Base-by-base conservation (phyloP, 64 coral and sea anemone genomes). In the Montipora sp. region DNA sequence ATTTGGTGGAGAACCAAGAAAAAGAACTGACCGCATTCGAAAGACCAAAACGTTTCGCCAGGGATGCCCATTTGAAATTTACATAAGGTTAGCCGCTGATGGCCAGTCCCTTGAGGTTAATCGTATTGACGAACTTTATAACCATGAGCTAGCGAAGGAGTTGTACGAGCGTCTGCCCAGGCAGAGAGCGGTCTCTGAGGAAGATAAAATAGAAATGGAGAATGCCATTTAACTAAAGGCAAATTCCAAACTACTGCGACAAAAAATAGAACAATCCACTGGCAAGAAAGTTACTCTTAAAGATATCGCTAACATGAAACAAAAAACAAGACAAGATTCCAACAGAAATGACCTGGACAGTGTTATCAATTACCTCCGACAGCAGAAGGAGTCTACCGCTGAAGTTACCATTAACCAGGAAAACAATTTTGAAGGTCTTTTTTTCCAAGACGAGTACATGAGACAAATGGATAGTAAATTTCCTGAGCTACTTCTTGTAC, bases 401-500 rank as follows among this genome's bases (percentile, higher is more conserved):
- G 90, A 96, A 36, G 51, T 92, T 13, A 55, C 92, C 19, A 75
- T 84, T 73, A 71, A 92, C 24, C 24, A 92, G 18, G 90, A 96
- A 89, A 89, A 96, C 21, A n/a, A n/a, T n/a, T n/a, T n/a, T n/a
- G n/a, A n/a, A n/a, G n/a, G n/a, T n/a, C n/a, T n/a, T n/a, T n/a
- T n/a, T n/a, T n/a, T n/a, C n/a, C n/a, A n/a, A n/a, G n/a, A n/a
- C n/a, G n/a, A n/a, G n/a, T n/a, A n/a, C n/a, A n/a, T n/a, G n/a
- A n/a, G n/a, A n/a, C n/a, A n/a, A n/a, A n/a, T n/a, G n/a, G n/a
- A n/a, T n/a, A 75, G 13, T 51, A 44, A 82, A 44, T 96, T 73
- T 78, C 95, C 95, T 13, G 87, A 96, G 58, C 16, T 96, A 22
- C 36, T 96, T 12, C 77, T 96, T 19, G 90, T 96, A 3, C 90